A percentile compares a stretch with the other conserved stretches of the same genome.
Evolutionary conservation across 2,888 invertebrate genomes (phyloP).

Genomic region (Tethea ocularis): DNA sequence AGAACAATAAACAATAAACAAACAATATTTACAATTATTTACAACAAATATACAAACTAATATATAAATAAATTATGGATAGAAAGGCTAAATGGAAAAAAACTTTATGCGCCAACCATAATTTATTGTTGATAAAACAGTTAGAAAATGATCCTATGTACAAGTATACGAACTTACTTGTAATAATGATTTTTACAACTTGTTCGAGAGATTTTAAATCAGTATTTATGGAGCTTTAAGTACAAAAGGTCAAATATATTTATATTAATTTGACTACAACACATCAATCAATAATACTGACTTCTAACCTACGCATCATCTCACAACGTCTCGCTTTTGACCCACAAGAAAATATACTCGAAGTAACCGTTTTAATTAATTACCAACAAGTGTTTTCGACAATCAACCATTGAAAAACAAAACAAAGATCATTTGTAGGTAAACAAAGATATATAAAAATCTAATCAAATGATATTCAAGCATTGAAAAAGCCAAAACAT

Average conservation of each 20-base stretch:
- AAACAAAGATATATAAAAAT: constrained; percentile 7
- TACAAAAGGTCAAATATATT: constrained; percentile 3
- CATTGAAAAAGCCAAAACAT: constrained; percentile 16
- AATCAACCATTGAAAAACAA: background rate
- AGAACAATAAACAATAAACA: no score
- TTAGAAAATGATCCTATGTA: no score
- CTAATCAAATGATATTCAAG: constrained; percentile 5
- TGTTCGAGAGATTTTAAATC: no score
- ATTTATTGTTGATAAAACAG: no score
- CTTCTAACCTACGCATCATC: background rate
- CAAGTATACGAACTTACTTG: no score
- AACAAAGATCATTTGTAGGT: constrained; percentile 3
- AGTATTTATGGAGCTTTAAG: background rate
- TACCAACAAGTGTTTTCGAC: background rate
- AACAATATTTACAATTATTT: no score
- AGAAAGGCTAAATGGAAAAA: no score
- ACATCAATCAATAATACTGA: constrained; percentile 10
- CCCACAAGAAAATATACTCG: background rate
- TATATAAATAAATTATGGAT: no score
- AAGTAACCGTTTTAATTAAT: constrained; percentile 1
- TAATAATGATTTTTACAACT: no score
- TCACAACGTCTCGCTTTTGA: background rate
- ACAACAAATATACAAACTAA: no score
- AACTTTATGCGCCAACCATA: no score
- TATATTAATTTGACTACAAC: constrained; percentile 3